Evolutionary conservation across 2,113 vertebrate species (phyloP), one percentile per base, ranked within the genome.

Genomic region (Hippocampus mohnikei): DNA sequence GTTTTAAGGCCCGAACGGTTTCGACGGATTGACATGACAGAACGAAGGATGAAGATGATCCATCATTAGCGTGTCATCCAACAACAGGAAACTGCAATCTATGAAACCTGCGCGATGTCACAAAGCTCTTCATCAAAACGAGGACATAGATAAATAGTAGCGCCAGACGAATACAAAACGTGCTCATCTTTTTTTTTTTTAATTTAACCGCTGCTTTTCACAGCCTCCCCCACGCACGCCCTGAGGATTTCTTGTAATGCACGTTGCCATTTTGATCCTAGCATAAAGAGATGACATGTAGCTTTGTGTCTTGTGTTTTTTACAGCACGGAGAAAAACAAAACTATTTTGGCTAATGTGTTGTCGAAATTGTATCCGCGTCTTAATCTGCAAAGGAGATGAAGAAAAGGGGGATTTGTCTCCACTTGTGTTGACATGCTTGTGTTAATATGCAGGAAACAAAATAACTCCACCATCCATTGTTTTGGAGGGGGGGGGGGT

Each of bases 311-410:
- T 37, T 37, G 33, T 71, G 18, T 65, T 37, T 66, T 74, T 69
- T 67, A 9, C 55, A n/a, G 15, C 27, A 15, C 56, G 58, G 10
- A 5, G 3, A 68, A 58, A 12, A 40, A 68, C 10, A 50, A 18
- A 69, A 37, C 56, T 75, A 69, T 67, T 63, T 67, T 56, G 68
- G 12, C 58, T 67, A 59, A 60, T 76, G 71, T 69, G 27, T 66
- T 63, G 61, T 63, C 12, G 62, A 64, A 64, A 64, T 64, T 64
- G 62, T 64, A 40, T 64, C 10, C 8, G 37, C 41, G 66, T 74
- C 55, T 29, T 79, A 71, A 71, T 84, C 64, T 6, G 20, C 55
- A 77, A 75, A 79, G 46, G 67, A 25, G 73, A 76, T 37, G 71
- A 66, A 67, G 7, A 42, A 27, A 48, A 55, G 44, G 27, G 15